phyloP scores from a whole-genome alignment of 2,113 vertebrate species.

The Uria aalge region DNA sequence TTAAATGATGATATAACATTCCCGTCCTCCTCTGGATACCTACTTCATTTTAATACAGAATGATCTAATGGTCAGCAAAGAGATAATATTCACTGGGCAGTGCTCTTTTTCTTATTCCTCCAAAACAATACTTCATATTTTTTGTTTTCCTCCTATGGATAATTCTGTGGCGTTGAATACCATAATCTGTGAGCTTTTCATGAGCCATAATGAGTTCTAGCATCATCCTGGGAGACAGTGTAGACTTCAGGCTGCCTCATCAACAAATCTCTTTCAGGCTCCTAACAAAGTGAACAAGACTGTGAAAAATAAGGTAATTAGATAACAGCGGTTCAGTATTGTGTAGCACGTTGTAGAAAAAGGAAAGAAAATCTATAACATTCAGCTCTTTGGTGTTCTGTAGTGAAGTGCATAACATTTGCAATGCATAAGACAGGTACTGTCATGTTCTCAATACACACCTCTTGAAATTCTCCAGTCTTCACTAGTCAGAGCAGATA shows the following conservation, averaged over 20 bases:
- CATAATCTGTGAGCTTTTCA: background rate
- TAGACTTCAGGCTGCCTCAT: background rate
- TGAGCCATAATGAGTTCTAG: background rate
- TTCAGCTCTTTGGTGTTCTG: background rate
- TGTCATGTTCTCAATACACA: background rate
- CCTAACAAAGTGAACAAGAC: background rate
- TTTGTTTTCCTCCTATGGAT: background rate
- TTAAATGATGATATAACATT: background rate
- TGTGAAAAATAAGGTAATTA: slow-evolving; percentile 27
- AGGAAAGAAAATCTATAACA: background rate
- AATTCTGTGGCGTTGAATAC: background rate
- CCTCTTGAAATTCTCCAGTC: background rate
- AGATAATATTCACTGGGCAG: background rate
- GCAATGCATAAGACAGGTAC: background rate
- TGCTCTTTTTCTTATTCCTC: background rate
- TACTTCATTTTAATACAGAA: background rate
- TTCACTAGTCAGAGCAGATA: background rate
- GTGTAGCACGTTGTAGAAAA: background rate
- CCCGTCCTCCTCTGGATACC: background rate
- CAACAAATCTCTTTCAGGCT: background rate
- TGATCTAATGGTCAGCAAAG: background rate
- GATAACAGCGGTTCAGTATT: background rate
- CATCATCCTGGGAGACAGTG: background rate
- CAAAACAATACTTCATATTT: background rate
- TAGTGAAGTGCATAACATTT: background rate